A percentile compares a stretch with the other conserved stretches of the same genome.
Conservation (phyloP, 2,888 invertebrate genomes). For the Ceriagrion tenellum region DNA sequence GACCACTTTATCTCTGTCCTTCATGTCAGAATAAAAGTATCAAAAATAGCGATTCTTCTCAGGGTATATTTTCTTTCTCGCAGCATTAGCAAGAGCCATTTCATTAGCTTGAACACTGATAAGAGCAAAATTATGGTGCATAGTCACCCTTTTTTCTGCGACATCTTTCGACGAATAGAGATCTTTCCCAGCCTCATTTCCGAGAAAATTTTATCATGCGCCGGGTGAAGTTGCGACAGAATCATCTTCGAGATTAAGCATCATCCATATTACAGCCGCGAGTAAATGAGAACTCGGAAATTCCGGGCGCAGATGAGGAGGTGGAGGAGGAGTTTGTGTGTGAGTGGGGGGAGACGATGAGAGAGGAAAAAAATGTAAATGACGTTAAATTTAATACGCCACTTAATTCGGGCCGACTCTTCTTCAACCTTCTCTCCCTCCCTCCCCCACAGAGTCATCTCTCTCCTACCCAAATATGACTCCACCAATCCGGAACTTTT, state of each 20-base stretch:
- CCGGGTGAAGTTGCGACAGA: constrained; percentile 16
- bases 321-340: too few species aligned
- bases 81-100: too few species aligned
- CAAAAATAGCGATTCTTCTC: too few species aligned
- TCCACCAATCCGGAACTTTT: background rate
- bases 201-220: background rate
- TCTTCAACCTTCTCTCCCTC: background rate
- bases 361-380: constrained; percentile 39
- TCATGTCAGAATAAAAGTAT: too few species aligned
- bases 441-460: background rate
- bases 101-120: too few species aligned
- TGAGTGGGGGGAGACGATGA: background rate
- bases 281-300: constrained; percentile 37
- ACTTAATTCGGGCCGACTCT: constrained; percentile 17
- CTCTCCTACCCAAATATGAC: constrained; percentile 61
- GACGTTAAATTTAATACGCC: constrained; percentile 55
- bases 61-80: too few species aligned
- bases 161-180: background rate
- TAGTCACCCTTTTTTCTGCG: too few species aligned
- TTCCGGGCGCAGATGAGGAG: background rate
- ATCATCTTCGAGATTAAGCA: background rate
- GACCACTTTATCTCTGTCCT: too few species aligned
- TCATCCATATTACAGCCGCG: background rate
- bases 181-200: background rate
- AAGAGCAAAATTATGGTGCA: too few species aligned